Percentiles rank a stretch among this genome's conserved stretches.
phyloP scores from a whole-genome alignment of 2,113 vertebrate genomes.

The Gavia stellata region DNA sequence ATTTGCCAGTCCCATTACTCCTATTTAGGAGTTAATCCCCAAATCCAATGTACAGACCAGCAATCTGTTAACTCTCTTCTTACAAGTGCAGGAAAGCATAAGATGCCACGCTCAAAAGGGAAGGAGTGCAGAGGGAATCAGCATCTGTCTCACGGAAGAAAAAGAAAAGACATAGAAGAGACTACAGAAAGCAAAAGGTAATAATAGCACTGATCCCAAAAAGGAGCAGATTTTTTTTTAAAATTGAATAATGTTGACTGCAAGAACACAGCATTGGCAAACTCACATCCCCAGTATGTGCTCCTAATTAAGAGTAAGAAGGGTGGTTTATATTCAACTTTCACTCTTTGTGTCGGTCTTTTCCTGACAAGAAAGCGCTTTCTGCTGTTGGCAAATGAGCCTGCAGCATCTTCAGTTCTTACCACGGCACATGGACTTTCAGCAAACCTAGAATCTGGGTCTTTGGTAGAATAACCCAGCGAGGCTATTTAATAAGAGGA shows the following conservation, averaged over 20 bases:
- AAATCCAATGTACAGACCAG: not conserved
- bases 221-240: not conserved
- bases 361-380: not conserved
- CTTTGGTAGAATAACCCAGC: not conserved
- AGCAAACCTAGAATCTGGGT: not conserved
- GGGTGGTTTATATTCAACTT: not conserved
- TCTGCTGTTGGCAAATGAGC: not conserved
- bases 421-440: fast-evolving
- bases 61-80: not conserved
- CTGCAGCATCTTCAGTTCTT: not conserved
- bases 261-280: not conserved
- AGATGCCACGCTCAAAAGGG: not conserved
- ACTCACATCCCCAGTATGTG: not conserved
- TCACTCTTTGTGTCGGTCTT: not conserved
- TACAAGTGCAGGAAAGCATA: not conserved
- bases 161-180: not conserved
- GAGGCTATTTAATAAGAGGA: not conserved
- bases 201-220: not conserved
- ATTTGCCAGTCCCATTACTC: not conserved
- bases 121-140: not conserved
- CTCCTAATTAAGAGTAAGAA: not conserved
- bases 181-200: not conserved
- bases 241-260: not conserved
- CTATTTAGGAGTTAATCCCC: not conserved
- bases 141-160: not conserved